phyloP scores from a whole-genome alignment of 1,140 invertebrate species.

The Propsilocerus akamusi region DNA sequence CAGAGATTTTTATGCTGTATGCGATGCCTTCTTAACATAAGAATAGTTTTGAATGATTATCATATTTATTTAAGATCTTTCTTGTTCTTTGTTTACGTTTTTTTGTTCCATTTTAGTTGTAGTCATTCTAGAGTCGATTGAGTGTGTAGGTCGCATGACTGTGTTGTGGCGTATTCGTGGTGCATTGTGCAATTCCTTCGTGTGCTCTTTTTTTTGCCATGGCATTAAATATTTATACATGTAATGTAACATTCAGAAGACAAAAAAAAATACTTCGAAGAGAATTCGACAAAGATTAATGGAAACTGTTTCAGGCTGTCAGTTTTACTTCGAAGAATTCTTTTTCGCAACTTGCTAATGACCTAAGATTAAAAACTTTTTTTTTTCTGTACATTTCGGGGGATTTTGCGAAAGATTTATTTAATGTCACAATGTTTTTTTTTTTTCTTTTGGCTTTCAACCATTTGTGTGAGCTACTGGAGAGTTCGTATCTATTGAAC shows the following conservation, averaged over 20 bases:
- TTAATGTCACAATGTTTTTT: no score
- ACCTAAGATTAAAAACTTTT: no score
- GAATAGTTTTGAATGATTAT: no score
- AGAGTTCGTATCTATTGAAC: neutral
- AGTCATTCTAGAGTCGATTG: neutral
- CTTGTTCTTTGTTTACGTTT: no score
- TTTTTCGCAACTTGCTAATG: no score
- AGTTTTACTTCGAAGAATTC: no score
- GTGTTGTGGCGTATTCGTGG: neutral
- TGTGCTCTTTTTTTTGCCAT: no score
- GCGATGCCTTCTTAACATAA: conserved; percentile 4
- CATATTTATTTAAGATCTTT: no score
- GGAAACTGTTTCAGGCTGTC: neutral
- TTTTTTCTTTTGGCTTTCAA: no score
- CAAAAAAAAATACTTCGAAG: no score
- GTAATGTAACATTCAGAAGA: no score
- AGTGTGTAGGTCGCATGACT: neutral
- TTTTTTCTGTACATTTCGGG: neutral
- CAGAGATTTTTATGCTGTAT: neutral
- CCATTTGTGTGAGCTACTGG: neutral
- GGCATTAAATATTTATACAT: no score
- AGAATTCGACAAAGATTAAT: neutral
- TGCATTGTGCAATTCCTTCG: neutral
- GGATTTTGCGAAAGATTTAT: neutral
- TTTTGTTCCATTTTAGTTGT: neutral